Evolutionary conservation across 2,888 invertebrate species (phyloP), one percentile per base, ranked within the genome.

Genomic region (Drosophila putrida): DNA sequence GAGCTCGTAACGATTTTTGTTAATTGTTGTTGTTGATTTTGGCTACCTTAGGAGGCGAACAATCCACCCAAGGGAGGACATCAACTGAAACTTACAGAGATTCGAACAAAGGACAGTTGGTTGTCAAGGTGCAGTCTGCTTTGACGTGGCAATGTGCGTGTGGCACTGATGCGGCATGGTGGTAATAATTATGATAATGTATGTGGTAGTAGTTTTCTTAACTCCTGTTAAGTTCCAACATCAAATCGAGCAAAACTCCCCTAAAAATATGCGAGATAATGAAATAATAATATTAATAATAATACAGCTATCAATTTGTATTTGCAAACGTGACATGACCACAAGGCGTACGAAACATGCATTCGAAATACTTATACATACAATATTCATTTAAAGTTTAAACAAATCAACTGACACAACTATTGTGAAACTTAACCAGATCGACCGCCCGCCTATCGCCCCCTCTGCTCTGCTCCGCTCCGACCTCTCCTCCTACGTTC

Each of bases 41-140:
- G 62, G 78, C n/a, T 10, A 10, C 8, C 78, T 5, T 91, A 97
- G 97, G 97, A 97, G 94, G 97, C 97, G 90, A 97, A 96, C 91
- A 97, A 97, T 94, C 97, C 97, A 83, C 96, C 96, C 58, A 96
- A 97, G 92, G 95, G 95, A 74, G 96, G 97, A 80, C 96, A 96
- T 93, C 96, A 96, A 92, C 93, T 97, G 90, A 95, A 95, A 93
- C 94, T 95, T 75, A 94, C 94, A 90, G 97, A 97, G 92, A 95
- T 95, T 90, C 95, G 95, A 92, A 97, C 96, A 94, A 95, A 96
- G 75, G 94, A 96, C 80, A 96, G 96, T 92, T 97, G 97, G 97
- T 94, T 97, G 91, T 95, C 97, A 59, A 95, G 96, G 93, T 97
- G 97, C 95, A 95, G 95, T 93, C 93, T 97, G 94, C 97, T 97